Conservation (phyloP, 2,113 vertebrate genomes). For the Empidonax traillii region DNA sequence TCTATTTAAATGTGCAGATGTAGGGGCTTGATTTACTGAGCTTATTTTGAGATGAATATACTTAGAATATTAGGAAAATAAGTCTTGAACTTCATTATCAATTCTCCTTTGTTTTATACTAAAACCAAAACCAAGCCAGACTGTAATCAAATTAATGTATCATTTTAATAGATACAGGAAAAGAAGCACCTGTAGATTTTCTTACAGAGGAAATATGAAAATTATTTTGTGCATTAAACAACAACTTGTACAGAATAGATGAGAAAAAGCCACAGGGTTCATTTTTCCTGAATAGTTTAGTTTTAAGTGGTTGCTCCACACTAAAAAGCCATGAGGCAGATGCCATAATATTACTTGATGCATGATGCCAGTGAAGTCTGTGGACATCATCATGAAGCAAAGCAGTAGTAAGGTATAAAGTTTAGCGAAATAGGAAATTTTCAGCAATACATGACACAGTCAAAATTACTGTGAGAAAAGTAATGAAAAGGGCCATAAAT, state of each 20-base stretch:
- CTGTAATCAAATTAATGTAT: neutral
- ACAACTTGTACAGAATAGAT: neutral
- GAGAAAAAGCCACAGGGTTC: neutral
- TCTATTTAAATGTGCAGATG: neutral
- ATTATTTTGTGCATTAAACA: neutral
- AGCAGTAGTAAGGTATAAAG: neutral
- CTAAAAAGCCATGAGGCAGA: neutral
- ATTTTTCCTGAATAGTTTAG: neutral
- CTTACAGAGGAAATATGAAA: neutral
- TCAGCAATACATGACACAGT: neutral
- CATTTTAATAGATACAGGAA: neutral
- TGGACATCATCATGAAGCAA: neutral
- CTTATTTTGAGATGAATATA: neutral
- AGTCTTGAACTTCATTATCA: neutral
- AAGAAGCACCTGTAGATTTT: neutral
- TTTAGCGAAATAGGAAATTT: neutral
- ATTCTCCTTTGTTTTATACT: neutral
- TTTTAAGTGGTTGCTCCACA: neutral
- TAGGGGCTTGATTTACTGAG: neutral
- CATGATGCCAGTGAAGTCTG: neutral
- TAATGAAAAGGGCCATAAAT: neutral
- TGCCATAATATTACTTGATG: neutral
- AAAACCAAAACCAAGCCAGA: neutral
- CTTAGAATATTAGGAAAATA: neutral
- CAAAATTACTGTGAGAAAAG: neutral